phyloP scores from a whole-genome alignment of 2,888 invertebrate genomes.

The Xylota sylvarum region DNA sequence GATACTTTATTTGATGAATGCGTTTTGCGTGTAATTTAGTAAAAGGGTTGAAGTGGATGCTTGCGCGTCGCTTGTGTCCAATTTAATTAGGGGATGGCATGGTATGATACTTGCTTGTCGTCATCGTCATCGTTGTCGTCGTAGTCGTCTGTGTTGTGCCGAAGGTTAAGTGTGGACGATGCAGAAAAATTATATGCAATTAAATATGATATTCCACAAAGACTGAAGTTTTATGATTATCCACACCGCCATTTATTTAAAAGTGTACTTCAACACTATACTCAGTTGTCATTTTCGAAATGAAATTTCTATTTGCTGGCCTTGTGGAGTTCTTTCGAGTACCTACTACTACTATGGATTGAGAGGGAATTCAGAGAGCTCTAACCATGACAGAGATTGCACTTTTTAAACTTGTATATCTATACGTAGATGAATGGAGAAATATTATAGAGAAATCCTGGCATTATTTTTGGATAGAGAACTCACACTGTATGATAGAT shows the following conservation, averaged over 20 bases:
- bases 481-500: too few species aligned
- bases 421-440: too few species aligned
- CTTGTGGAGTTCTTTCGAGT: too few species aligned
- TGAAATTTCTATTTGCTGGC: background rate
- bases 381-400: too few species aligned
- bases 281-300: constrained; percentile 1
- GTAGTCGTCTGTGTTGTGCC: constrained; percentile 28
- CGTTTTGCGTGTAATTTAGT: constrained; percentile 74
- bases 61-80: constrained; percentile 62
- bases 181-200: constrained; percentile 51
- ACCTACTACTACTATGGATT: too few species aligned
- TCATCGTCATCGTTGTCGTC: background rate
- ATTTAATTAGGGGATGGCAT: constrained; percentile 55
- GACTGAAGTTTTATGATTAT: constrained; percentile 26
- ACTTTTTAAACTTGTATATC: too few species aligned
- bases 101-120: background rate
- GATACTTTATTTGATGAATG: constrained; percentile 74
- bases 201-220: constrained; percentile 39
- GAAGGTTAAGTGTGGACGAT: constrained; percentile 50
- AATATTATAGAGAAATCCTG: too few species aligned
- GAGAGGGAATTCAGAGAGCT: too few species aligned
- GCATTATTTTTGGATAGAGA: too few species aligned
- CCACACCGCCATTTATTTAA: constrained; percentile 29
- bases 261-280: background rate
- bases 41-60: constrained; percentile 68